These are phyloP conservation scores for Meliscaeva auricollis DNA, from an alignment of 2,888 invertebrate genomes.

Conservation along the genomic window DNA sequence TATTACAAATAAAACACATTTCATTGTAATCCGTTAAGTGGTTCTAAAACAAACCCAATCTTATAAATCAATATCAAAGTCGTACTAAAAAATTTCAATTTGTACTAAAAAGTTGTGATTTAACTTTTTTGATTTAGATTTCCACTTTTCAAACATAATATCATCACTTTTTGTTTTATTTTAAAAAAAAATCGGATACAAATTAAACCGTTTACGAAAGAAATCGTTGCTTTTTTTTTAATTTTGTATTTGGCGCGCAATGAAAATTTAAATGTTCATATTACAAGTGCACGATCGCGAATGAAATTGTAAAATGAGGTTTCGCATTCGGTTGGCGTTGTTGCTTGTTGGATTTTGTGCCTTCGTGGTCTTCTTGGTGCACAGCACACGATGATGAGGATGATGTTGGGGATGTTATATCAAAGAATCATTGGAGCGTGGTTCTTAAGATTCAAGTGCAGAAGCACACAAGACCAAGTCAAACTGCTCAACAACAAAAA, in stretches of 20 bases:
- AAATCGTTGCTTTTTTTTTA: neutral
- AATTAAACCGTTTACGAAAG: slow-evolving; percentile 7
- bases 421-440: slow-evolving; percentile 55
- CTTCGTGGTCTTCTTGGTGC: slow-evolving; percentile 6
- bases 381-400: slow-evolving; percentile 39
- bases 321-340: slow-evolving; percentile 57
- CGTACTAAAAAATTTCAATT: slow-evolving; percentile 37
- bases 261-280: slow-evolving; percentile 38
- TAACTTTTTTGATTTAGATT: slow-evolving; percentile 53
- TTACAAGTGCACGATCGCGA: slow-evolving; percentile 70
- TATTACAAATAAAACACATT: slow-evolving; percentile 54
- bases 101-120: slow-evolving; percentile 30
- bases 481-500: neutral
- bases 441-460: slow-evolving; percentile 70
- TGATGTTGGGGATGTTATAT: slow-evolving; percentile 41
- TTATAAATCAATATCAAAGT: neutral
- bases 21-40: slow-evolving; percentile 71
- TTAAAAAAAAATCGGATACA: too few species aligned
- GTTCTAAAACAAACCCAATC: slow-evolving; percentile 1
- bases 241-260: slow-evolving; percentile 17
- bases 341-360: neutral
- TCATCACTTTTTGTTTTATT: slow-evolving; percentile 28
- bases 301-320: slow-evolving; percentile 64
- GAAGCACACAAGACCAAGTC: slow-evolving; percentile 8
- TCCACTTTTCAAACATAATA: slow-evolving; percentile 64